Conservation (phyloP, 2,797 vertebrate genomes). For the Orestias chungarensis region DNA sequence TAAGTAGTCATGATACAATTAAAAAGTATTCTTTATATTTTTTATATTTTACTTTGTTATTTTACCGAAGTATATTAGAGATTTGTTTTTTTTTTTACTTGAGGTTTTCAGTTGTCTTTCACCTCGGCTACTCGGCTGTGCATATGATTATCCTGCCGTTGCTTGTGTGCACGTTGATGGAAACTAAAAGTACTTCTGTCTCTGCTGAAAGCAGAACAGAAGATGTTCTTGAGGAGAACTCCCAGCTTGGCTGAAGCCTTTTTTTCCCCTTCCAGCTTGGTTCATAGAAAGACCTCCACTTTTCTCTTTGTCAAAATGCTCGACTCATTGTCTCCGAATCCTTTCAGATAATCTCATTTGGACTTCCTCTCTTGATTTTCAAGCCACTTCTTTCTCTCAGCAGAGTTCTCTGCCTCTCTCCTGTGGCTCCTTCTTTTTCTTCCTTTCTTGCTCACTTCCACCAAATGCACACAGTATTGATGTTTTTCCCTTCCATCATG, state of each 20-base stretch:
- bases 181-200: constrained; percentile 40
- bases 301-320: constrained; percentile 64
- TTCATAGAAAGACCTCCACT: constrained; percentile 59
- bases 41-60: not conserved
- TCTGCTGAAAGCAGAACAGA: constrained; percentile 43
- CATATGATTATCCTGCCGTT: constrained; percentile 31
- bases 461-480: constrained; percentile 73
- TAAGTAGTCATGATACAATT: not conserved
- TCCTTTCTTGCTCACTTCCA: constrained; percentile 58
- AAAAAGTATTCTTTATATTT: not conserved
- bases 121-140: constrained; percentile 27
- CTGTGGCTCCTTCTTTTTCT: constrained; percentile 61
- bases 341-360: constrained; percentile 78
- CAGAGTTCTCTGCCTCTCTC: constrained; percentile 55
- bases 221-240: constrained; percentile 39
- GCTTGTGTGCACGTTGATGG: constrained; percentile 34
- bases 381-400: constrained; percentile 61
- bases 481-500: constrained; percentile 69
- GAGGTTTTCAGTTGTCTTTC: constrained; percentile 3
- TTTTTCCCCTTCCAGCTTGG: constrained; percentile 28
- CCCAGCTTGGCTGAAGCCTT: constrained; percentile 24
- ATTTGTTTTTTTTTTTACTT: not conserved
- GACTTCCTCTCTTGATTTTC: constrained; percentile 72
- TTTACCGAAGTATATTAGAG: not conserved
- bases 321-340: constrained; percentile 72